Conservation (phyloP, 2,113 vertebrate genomes). For the Antigone vipio region DNA sequence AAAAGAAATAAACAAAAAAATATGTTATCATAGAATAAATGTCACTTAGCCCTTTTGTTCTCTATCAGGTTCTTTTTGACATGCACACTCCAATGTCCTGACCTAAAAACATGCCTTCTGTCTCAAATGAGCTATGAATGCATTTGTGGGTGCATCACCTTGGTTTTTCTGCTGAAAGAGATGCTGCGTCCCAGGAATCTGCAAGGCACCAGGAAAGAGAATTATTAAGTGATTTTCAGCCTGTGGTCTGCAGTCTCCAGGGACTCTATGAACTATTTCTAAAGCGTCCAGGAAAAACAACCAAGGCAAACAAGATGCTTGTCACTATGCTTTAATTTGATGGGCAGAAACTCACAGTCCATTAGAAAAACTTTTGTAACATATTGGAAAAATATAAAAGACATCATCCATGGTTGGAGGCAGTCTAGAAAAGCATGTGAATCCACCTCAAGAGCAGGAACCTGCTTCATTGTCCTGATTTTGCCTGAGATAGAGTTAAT, state of each 20-base stretch:
- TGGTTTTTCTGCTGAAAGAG: background rate
- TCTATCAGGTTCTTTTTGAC: background rate
- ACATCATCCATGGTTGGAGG: background rate
- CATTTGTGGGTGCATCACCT: background rate
- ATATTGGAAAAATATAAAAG: background rate
- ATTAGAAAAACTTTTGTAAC: background rate
- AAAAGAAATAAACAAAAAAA: background rate
- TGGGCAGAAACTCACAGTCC: background rate
- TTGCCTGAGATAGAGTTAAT: too few relatives aligned
- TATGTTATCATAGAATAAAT: background rate
- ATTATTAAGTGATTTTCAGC: background rate
- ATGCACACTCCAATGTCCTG: background rate
- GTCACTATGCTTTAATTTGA: background rate
- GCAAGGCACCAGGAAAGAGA: background rate
- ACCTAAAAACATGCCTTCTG: background rate
- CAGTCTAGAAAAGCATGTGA: background rate
- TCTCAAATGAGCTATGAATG: background rate
- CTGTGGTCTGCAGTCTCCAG: background rate
- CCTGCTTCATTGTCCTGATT: background rate
- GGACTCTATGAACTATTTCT: background rate
- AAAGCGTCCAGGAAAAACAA: background rate
- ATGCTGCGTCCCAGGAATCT: background rate
- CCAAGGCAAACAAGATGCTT: background rate
- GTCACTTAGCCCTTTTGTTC: background rate
- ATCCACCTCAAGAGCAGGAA: background rate